A percentile compares a stretch with the other conserved stretches of the same genome.
phyloP scores from a whole-genome alignment of 1,140 invertebrate genomes.

The Aethina tumida region DNA sequence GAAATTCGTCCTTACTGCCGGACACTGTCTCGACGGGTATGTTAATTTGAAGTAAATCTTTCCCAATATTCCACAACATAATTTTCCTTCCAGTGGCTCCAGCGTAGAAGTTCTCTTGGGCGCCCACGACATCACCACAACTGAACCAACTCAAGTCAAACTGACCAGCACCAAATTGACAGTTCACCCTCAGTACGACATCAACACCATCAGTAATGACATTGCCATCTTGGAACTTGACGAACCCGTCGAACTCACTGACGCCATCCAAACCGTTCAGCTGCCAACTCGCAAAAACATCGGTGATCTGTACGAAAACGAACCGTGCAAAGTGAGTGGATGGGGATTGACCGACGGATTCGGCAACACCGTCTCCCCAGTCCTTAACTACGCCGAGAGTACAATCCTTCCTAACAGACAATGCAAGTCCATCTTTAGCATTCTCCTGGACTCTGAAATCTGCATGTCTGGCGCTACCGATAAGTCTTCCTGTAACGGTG shows the following conservation, averaged over 20 bases:
- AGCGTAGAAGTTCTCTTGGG: too few relatives aligned
- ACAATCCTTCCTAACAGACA: constrained; percentile 4
- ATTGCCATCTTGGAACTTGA: too few relatives aligned
- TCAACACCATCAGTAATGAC: too few relatives aligned
- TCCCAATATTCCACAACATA: too few relatives aligned
- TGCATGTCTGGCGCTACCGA: not conserved
- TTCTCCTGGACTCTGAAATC: constrained; percentile 1
- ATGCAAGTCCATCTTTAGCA: not conserved
- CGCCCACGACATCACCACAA: too few relatives aligned
- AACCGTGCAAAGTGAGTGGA: constrained; percentile 4
- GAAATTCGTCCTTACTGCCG: constrained; percentile 6
- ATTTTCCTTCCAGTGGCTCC: too few relatives aligned
- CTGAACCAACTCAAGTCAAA: too few relatives aligned
- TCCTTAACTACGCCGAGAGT: not conserved
- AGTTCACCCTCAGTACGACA: too few relatives aligned
- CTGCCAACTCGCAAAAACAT: not conserved
- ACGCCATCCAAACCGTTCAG: not conserved
- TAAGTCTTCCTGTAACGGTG: constrained; percentile 27
- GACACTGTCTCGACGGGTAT: constrained; percentile 8
- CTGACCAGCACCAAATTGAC: too few relatives aligned
- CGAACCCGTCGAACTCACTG: too few relatives aligned
- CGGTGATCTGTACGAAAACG: not conserved
- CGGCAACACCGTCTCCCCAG: not conserved
- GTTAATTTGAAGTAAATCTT: not conserved
- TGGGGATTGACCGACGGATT: constrained; percentile 5